These are phyloP conservation scores for Oxystoma pomonae DNA, from an alignment of 2,888 invertebrate species.

Conservation along the genomic window DNA sequence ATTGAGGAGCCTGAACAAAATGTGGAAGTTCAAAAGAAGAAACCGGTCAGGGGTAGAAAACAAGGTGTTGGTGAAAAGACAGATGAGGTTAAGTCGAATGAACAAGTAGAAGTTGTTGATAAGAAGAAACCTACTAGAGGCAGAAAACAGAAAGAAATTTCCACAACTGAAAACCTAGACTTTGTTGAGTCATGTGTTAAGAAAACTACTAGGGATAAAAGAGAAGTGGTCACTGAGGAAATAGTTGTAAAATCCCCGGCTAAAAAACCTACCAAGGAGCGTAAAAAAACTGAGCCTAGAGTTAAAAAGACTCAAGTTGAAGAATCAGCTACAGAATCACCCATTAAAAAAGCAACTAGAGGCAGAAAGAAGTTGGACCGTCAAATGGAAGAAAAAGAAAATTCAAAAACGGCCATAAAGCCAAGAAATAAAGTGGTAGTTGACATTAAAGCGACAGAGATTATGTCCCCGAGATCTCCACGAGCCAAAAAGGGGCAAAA, in stretches of 20 bases:
- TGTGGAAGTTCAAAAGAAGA: background rate
- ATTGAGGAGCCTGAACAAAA: background rate
- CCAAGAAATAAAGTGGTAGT: background rate
- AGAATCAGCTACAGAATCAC: background rate
- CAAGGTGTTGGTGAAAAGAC: background rate
- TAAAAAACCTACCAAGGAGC: background rate
- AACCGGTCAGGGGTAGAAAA: background rate
- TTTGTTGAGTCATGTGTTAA: background rate
- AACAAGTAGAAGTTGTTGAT: background rate
- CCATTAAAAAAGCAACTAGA: background rate
- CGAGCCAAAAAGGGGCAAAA: background rate
- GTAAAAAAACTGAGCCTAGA: background rate
- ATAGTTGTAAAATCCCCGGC: background rate
- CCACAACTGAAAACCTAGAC: background rate
- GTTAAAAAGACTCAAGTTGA: background rate
- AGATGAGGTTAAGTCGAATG: background rate
- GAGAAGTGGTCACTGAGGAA: background rate
- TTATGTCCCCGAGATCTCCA: background rate
- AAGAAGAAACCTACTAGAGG: constrained; percentile 11
- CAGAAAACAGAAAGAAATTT: background rate
- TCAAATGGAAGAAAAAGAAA: background rate
- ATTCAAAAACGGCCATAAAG: background rate
- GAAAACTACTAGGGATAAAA: background rate
- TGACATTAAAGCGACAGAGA: background rate
- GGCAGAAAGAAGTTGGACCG: background rate